Percentiles rank a stretch among this genome's conserved stretches.
These are phyloP conservation scores for Anorthoa munda DNA, from an alignment of 2,888 invertebrate species.

Conservation along the genomic window DNA sequence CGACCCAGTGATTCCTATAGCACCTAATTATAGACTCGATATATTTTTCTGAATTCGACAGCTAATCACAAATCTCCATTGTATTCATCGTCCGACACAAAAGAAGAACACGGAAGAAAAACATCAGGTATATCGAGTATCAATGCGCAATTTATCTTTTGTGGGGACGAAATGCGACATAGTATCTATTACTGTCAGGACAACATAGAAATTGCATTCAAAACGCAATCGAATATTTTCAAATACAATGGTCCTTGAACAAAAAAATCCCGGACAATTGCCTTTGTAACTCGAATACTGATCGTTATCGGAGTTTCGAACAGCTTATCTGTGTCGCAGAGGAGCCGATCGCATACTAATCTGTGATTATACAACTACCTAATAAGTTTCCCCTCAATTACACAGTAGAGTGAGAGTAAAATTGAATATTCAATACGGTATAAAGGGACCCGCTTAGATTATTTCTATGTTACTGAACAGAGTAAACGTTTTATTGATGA, in stretches of 20 bases:
- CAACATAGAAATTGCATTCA: conserved; percentile 83
- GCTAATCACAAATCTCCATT: conserved; percentile 81
- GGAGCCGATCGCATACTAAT: conserved; percentile 84
- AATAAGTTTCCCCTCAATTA: conserved; percentile 85
- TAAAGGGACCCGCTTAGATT: conserved; percentile 49
- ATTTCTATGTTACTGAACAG: conserved; percentile 47
- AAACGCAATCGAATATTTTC: conserved; percentile 88
- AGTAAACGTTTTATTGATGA: conserved; percentile 49
- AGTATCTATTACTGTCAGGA: conserved; percentile 85
- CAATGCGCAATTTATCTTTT: conserved; percentile 88
- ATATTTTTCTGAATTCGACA: conserved; percentile 66
- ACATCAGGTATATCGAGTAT: conserved; percentile 87
- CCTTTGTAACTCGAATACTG: conserved; percentile 87
- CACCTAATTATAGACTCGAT: conserved; percentile 68
- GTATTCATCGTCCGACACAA: conserved; percentile 73
- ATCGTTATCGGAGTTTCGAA: conserved; percentile 87
- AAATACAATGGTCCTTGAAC: conserved; percentile 76
- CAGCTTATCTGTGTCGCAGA: conserved; percentile 86
- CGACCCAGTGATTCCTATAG: conserved; percentile 38
- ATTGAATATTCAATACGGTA: conserved; percentile 66
- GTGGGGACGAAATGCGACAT: conserved; percentile 80
- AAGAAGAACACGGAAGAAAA: conserved; percentile 76
- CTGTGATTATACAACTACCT: conserved; percentile 80
- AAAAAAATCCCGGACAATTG: conserved; percentile 86
- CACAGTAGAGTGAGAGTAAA: conserved; percentile 70